These are phyloP conservation scores for Delichon dasypus DNA, from an alignment of 2,797 vertebrate species.

Conservation along the genomic window DNA sequence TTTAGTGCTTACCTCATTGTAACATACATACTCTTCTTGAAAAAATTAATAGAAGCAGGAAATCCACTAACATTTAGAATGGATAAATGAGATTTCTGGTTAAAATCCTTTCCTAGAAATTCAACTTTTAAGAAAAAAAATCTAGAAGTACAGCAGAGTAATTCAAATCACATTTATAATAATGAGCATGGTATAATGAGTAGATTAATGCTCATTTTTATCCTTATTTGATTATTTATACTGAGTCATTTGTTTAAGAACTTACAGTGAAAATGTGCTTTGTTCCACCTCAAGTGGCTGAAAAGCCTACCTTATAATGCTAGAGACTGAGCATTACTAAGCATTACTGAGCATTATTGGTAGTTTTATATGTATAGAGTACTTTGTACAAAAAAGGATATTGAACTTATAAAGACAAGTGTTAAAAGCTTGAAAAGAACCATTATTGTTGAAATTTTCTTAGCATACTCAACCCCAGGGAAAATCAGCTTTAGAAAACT, in stretches of 20 bases:
- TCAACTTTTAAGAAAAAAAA: not conserved
- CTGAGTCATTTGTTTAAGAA: not conserved
- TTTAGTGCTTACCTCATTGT: not conserved
- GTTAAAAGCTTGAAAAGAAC: not conserved
- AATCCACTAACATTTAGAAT: conserved; percentile 37
- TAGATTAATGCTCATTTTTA: not conserved
- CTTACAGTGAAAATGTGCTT: not conserved
- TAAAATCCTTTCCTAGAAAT: not conserved
- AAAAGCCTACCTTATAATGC: not conserved
- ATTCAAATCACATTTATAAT: conserved; percentile 9
- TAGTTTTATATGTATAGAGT: not conserved
- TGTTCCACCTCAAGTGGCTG: not conserved
- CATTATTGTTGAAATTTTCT: not conserved
- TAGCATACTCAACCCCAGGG: not conserved
- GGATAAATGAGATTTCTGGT: conserved; percentile 28
- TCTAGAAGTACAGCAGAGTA: not conserved
- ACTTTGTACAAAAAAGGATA: not conserved
- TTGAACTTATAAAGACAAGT: not conserved
- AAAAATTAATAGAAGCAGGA: conserved; percentile 4
- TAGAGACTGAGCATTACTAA: not conserved
- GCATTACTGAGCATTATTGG: not conserved
- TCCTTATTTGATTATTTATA: not conserved
- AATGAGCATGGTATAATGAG: not conserved
- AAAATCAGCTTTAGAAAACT: not conserved
- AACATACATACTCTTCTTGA: not conserved